Conservation (phyloP, 2,113 vertebrate genomes). For the Dromiciops gliroides region DNA sequence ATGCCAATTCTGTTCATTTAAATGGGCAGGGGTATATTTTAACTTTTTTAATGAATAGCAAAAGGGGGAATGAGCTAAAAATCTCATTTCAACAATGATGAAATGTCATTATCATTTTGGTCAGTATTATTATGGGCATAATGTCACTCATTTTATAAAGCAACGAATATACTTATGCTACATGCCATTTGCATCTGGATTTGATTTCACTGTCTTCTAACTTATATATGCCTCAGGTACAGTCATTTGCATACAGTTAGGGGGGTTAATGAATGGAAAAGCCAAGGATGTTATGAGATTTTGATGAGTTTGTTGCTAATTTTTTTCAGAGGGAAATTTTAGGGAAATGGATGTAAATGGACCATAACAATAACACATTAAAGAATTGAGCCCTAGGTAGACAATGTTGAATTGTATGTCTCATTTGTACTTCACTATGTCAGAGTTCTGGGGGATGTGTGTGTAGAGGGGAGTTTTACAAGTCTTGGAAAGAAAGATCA, state of each 20-base stretch:
- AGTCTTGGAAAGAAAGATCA: neutral
- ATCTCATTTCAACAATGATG: constrained; percentile 5
- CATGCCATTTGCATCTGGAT: neutral
- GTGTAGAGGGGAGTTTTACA: constrained; percentile 1
- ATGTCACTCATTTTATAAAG: constrained; percentile 13
- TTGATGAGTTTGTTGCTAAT: constrained; percentile 64
- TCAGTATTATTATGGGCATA: constrained; percentile 9
- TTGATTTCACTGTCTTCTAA: constrained; percentile 15
- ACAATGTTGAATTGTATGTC: constrained; percentile 36
- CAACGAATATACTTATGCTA: neutral
- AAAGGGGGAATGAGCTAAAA: neutral
- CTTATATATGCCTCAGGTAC: constrained; percentile 34
- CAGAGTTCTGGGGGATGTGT: neutral
- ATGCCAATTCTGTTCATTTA: neutral
- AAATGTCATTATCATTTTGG: constrained; percentile 38
- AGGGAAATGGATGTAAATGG: constrained; percentile 47
- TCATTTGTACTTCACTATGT: neutral
- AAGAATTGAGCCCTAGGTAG: constrained; percentile 39
- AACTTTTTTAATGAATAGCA: neutral
- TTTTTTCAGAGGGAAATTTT: constrained; percentile 54
- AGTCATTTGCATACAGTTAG: constrained; percentile 60
- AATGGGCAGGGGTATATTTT: neutral
- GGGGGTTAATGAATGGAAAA: constrained; percentile 60
- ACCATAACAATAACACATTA: constrained; percentile 59
- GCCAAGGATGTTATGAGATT: constrained; percentile 45